Base-by-base conservation (phyloP, 2,888 invertebrate species). In the Nysson spinosus region DNA sequence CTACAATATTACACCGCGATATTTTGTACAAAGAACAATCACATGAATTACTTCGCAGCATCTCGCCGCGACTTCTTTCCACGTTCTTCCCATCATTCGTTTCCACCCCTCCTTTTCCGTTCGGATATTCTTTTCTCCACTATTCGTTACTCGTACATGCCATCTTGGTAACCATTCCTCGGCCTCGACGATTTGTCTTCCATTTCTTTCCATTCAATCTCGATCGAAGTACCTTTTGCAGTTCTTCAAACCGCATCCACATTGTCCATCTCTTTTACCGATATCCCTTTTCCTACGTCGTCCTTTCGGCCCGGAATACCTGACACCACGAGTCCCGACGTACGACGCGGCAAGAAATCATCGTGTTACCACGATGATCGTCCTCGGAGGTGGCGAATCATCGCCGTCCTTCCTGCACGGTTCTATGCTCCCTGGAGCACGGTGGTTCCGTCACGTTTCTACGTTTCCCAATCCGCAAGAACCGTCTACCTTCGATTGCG, bases 21-120 rank as follows among this genome's bases (percentile, higher is more conserved):
- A 76, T 85, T n/a, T 90, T 90, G 90, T 90, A 90, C 90, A 90
- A 89, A 89, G 89, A 90, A 89, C 89, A 90, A 90, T 90, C 90
- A 90, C 90, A 90, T 89, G 85, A 86, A 87, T 84, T 86, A 84
- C 52, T 76, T 75, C 81, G 75, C 76, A 78, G 67, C 60, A 51
- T 51, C 52, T 56, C 64, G 60, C 22, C 51, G 19, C 37, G 26
- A 35, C 64, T 56, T 54, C 67, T 49, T 43, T 37, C 50, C 4
- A 47, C 40, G 39, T 56, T 49, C 56, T 50, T 50, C 66, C 34
- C 40, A 52, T 64, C 54, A n/a, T 52, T 20, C 35, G 17, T 39
- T 49, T 51, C 39, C 30, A 72, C 72, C 30, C 14, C 4, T 12
- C 3, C 14, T 14, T 14, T 34, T 6, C 11, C 34, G 5, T 4